Evolutionary conservation across 2,113 vertebrate genomes (phyloP).

Genomic region (Pelvicachromis taeniatus): DNA sequence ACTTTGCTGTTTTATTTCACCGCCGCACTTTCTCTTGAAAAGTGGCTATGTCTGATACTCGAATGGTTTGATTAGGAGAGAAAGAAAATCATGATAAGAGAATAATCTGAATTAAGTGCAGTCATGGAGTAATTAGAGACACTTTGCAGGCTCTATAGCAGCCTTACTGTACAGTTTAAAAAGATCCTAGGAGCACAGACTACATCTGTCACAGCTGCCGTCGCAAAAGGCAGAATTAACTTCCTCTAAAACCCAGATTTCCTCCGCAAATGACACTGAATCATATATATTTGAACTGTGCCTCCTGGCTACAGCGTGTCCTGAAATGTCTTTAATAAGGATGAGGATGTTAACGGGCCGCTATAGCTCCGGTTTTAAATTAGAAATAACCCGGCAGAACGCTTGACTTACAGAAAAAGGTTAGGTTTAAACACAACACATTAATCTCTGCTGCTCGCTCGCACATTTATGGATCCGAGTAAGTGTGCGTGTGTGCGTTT

Average conservation of each 20-base stretch:
- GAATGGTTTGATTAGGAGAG: not conserved
- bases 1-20: not conserved
- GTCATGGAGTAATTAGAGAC: not conserved
- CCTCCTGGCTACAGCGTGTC: constrained; percentile 62
- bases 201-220: constrained; percentile 24
- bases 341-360: constrained; percentile 60
- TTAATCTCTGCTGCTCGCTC: constrained; percentile 65
- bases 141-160: not conserved
- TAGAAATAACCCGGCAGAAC: constrained; percentile 63
- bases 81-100: not conserved
- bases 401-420: constrained; percentile 68
- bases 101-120: not conserved
- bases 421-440: constrained; percentile 70
- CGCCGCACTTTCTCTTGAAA: not conserved
- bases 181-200: not conserved
- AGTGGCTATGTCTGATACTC: not conserved
- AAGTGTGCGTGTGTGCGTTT: not conserved
- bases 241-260: constrained; percentile 72
- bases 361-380: constrained; percentile 70
- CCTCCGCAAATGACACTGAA: constrained; percentile 65
- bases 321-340: constrained; percentile 75
- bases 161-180: not conserved
- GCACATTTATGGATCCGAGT: constrained; percentile 43
- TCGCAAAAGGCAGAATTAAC: constrained; percentile 39
- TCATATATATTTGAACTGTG: constrained; percentile 72